Evolutionary conservation across 2,797 vertebrate species (phyloP), one percentile per base, ranked within the genome.

Genomic region (Percopsis omiscomaycus): DNA sequence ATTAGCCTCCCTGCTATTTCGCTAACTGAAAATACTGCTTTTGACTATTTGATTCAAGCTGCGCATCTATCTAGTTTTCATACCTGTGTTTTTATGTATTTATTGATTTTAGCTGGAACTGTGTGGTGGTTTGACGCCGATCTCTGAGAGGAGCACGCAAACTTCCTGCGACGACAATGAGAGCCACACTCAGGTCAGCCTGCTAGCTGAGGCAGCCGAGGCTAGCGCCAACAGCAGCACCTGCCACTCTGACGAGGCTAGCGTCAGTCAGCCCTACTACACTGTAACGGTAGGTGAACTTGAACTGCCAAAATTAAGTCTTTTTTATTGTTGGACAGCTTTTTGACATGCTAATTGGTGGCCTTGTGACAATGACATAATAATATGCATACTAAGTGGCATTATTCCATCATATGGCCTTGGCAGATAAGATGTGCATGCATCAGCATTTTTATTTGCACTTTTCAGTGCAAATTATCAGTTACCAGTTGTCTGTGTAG

Each of bases 151-250:
- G 68, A 85, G 82, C 60, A n/a, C 74, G 0, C 75, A 64, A 45
- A 79, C 61, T 27, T 87, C 83, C 54, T 82, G 74, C 15, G 82
- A 90, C 75, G 89, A 90, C 79, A 80, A 77, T 37, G 92, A 92
- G 10, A 78, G 69, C 73, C 85, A 85, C 77, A 52, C 69, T 79
- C 85, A 81, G 68, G 67, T 85, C 75, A 82, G 75, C 79, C 78
- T 85, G 80, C 71, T 91, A 88, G 84, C 79, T 2, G 84, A 86
- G 58, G 66, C 80, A 28, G 70, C 61, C 1, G 82, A 85, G 73
- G 77, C 76, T 44, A 68, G 77, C 76, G 14, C 51, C 56, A 71
- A 74, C 78, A 49, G 42, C 16, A 71, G 66, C 53, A 55, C 73
- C 52, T 73, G 59, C 71, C 79, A 62, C 66, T 77, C 71, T 9